Percentiles rank a stretch among this genome's conserved stretches.
Conservation (phyloP, 2,888 invertebrate species). For the Rhamnusium bicolor region DNA sequence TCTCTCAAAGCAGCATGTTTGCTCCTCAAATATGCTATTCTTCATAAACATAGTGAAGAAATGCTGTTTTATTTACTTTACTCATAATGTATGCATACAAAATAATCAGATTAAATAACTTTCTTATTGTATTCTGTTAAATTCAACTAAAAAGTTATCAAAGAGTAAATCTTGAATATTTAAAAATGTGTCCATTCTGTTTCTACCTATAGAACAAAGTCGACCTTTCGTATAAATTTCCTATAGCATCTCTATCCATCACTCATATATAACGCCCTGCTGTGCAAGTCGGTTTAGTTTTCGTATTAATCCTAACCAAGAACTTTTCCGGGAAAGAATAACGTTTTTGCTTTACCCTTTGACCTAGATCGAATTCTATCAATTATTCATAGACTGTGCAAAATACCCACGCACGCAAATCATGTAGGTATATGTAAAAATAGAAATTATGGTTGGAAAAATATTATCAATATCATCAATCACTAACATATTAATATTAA, state of each 20-base stretch:
- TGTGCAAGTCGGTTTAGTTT: constrained; percentile 13
- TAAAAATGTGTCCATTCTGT: constrained; percentile 4
- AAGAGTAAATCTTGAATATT: constrained; percentile 13
- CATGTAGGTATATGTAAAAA: constrained; percentile 39
- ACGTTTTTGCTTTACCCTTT: constrained; percentile 18
- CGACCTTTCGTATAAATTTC: constrained; percentile 8
- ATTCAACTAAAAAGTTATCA: constrained; percentile 14
- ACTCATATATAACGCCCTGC: constrained; percentile 16
- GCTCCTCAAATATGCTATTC: too few relatives aligned
- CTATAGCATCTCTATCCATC: constrained; percentile 11
- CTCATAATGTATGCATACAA: neutral
- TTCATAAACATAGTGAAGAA: too few relatives aligned
- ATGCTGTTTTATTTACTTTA: neutral
- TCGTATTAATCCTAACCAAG: constrained; percentile 15
- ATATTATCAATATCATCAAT: constrained; percentile 39
- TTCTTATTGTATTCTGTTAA: neutral
- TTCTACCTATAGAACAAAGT: neutral
- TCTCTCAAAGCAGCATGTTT: too few relatives aligned
- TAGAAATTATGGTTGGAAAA: constrained; percentile 36
- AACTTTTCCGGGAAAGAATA: constrained; percentile 12
- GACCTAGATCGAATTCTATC: constrained; percentile 13
- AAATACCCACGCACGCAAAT: constrained; percentile 33
- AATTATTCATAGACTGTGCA: constrained; percentile 31
- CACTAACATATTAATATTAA: constrained; percentile 34
- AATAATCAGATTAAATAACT: neutral